Evolutionary conservation across 2,113 vertebrate species (phyloP), one percentile per base, ranked within the genome.

Genomic region (Thalassarche chlororhynchos): DNA sequence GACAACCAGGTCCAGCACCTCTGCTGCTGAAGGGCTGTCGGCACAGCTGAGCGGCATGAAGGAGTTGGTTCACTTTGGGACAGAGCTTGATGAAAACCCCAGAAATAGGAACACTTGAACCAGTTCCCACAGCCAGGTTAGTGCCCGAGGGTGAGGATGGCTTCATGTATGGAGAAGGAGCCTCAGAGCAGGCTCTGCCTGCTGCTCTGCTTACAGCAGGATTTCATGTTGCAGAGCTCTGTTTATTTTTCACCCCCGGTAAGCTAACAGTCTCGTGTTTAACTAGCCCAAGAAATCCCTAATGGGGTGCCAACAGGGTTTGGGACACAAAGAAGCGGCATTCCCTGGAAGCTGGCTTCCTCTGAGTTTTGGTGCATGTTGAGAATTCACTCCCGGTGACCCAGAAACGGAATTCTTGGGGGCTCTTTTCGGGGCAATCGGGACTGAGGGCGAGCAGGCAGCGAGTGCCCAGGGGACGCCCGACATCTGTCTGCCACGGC

Each of bases 401-500:
- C 18, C n/a, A 4, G 42, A 23, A 38, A 25, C 1, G 13, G 55
- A 49, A 20, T 23, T 3, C 2, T 0, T 3, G 31, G 47, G 87
- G 60, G 14, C 4, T 49, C 11, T 31, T 58, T 29, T 6, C 2
- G 8, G 10, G 61, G 49, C 44, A 42, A 42, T 47, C 44, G 44
- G 44, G 44, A 16, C 49, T 11, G 60, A 24, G 70, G n/a, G 28
- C 4, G 23, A 34, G 36, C 11, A 4, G 40, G 71, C 29, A 23
- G 46, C 4, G 12, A 32, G 65, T 1, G 6, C 58, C 46, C 21
- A 3, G 17, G 34, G 38, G 28, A 36, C 32, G 8, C 5, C 29
- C 80, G 4, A 1, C 34, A 3, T 5, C 25, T 1, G 3, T 1
- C 31, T 6, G 25, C 52, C 28, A 1, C 24, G 10, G 70, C 23